Base-by-base conservation (phyloP, 2,888 invertebrate genomes). In the Protophormia terraenovae region DNA sequence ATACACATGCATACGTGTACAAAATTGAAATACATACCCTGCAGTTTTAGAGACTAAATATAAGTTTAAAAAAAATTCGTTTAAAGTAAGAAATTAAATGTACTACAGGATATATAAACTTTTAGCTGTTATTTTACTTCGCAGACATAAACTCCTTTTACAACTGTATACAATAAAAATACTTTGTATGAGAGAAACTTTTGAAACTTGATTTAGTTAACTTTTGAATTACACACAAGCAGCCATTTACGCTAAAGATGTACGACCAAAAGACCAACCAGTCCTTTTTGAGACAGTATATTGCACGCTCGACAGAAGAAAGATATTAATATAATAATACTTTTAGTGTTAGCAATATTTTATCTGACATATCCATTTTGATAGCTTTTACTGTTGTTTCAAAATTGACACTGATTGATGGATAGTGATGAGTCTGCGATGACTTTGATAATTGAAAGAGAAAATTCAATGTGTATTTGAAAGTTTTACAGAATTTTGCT, bases 391-490 rank as follows among this genome's bases (percentile, higher is more conserved):
- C 72, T 80, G 80, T 80, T 55, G 12, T 47, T 73, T 7, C 16
- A 19, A 69, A 79, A 84, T 64, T 84, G 79, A 79, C 79, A 75
- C 69, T 84, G 83, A 84, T 84, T 84, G 83, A 84, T 84, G 83
- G 79, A 29, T 67, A 69, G 83, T 79, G 83, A 75, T 79, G 83
- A 71, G 62, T 79, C 75, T 75, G 55, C 50, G 79, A 69, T 79
- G 79, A 84, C 75, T 84, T 64, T 64, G 79, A 69, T 69, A 84
- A 84, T 79, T 75, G 79, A 84, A 84, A 75, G 75, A 53, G 62
- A 64, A 75, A 79, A 75, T 69, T 53, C 50, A 55, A 64, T 79
- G 69, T 55, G 67, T 53, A 64, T 69, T 73, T 53, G 19, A 75
- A 83, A 69, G 14, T 83, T 79, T 62, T 29, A 32, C 41, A 41